A percentile compares a stretch with the other conserved stretches of the same genome.
These are phyloP conservation scores for Umimayanthus chanpuru DNA, from an alignment of 92 coral and sea anemone genomes.

Conservation along the genomic window DNA sequence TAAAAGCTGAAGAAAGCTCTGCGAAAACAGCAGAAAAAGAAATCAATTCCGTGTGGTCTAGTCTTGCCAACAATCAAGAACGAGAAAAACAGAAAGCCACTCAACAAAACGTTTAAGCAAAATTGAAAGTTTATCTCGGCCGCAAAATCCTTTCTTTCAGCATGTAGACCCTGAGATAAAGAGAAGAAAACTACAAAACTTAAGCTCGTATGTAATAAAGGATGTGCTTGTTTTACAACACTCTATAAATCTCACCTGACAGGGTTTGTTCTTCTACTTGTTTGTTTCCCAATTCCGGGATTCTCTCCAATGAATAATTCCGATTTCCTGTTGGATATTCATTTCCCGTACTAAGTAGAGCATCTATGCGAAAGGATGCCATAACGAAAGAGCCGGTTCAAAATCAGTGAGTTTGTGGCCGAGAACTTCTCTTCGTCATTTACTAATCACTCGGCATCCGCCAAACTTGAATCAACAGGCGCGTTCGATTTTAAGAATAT, in stretches of 20 bases:
- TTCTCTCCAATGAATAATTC: neutral
- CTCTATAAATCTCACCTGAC: neutral
- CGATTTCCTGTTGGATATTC: conserved; percentile 1
- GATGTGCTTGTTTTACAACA: neutral
- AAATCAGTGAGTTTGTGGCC: neutral
- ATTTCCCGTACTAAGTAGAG: neutral
- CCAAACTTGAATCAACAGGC: neutral
- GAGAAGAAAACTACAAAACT: too few relatives aligned
- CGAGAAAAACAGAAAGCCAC: neutral
- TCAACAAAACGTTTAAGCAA: neutral
- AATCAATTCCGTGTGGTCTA: neutral
- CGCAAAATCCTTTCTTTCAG: neutral
- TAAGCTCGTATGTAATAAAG: neutral
- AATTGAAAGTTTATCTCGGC: neutral
- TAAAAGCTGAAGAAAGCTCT: neutral
- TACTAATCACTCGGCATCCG: neutral
- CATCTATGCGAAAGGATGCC: conserved; percentile 28
- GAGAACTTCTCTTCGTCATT: neutral
- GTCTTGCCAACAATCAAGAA: neutral
- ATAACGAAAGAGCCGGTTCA: neutral
- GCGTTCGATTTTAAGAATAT: neutral
- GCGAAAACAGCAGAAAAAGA: neutral
- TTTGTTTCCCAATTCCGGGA: conserved; percentile 3
- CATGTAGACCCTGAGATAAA: neutral
- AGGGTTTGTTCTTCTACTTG: neutral